Conservation (phyloP, 2,113 vertebrate species). For the Nipponia nippon region DNA sequence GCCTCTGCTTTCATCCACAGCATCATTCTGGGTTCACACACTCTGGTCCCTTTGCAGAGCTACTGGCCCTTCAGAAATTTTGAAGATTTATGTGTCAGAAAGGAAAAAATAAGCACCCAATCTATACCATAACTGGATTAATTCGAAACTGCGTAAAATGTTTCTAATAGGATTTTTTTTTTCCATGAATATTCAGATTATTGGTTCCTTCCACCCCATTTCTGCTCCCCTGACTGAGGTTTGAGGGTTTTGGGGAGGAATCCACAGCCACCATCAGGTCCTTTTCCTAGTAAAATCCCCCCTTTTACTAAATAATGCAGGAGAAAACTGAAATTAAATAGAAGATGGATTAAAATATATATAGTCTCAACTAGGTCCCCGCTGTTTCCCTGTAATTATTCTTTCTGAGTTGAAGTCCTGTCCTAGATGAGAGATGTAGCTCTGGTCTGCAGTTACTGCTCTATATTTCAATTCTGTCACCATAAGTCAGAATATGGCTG, state of each 20-base stretch:
- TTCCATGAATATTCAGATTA: neutral
- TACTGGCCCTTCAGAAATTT: neutral
- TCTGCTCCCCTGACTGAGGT: neutral
- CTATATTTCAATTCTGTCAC: neutral
- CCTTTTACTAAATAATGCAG: neutral
- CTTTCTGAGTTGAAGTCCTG: neutral
- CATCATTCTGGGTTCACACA: neutral
- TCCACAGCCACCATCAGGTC: neutral
- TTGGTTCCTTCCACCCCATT: neutral
- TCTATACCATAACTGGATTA: fast-evolving
- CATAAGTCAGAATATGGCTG: fast-evolving
- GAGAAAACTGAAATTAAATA: neutral
- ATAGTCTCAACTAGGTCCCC: neutral
- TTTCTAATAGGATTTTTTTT: neutral
- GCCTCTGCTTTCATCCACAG: neutral
- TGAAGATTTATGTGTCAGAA: neutral
- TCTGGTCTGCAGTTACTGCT: neutral
- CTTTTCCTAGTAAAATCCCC: neutral
- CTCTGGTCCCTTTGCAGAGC: neutral
- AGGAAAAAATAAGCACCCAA: neutral
- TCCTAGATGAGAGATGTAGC: neutral
- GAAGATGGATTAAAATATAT: neutral
- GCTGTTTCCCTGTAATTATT: neutral
- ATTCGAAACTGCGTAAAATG: neutral
- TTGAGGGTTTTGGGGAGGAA: neutral